Evolutionary conservation across 2,888 invertebrate genomes (phyloP), one percentile per base, ranked within the genome.

Genomic region (Neria commutata): DNA sequence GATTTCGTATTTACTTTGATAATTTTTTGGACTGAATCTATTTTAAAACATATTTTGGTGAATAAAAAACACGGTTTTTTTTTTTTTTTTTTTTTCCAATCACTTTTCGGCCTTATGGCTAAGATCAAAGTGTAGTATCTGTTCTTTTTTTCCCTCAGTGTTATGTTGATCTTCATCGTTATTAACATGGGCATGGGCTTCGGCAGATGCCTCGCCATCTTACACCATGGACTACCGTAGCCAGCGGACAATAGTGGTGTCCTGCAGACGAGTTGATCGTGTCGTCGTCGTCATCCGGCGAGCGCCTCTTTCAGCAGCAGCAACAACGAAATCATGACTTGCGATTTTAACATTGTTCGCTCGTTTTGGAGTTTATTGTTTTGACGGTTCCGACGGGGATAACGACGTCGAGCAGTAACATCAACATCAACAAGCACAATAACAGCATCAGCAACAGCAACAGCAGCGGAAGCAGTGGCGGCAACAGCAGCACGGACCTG

Each of bases 261-360:
- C 52, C 57, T 57, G 57, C 29, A 26, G 25, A 3, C 29, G 46
- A 10, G 73, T 71, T 73, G 78, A 78, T 77, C 77, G 78, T 77
- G 77, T 78, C 75, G 78, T 72, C n/a, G n/a, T n/a, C n/a, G n/a
- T n/a, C n/a, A n/a, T n/a, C 71, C 76, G 73, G 76, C 71, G 77
- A 78, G 77, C 77, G 78, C 77, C 78, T 75, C 77, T 77, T 76
- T 75, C 73, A 76, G 75, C 73, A 73, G 75, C 73, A 69, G 73
- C 73, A 75, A 76, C 77, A 77, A 72, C 78, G 73, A 77, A 77
- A 76, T 77, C 77, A 77, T 77, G 77, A 77, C 78, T 77, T 75
- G 73, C 76, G 76, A 75, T 77, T 76, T 78, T n/a, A n/a, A 78
- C 76, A 76, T 76, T 78, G 75, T 77, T 77, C 74, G 73, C 75